These are phyloP conservation scores for Drosophila suzukii DNA, from an alignment of 1,140 invertebrate genomes.

Conservation along the genomic window DNA sequence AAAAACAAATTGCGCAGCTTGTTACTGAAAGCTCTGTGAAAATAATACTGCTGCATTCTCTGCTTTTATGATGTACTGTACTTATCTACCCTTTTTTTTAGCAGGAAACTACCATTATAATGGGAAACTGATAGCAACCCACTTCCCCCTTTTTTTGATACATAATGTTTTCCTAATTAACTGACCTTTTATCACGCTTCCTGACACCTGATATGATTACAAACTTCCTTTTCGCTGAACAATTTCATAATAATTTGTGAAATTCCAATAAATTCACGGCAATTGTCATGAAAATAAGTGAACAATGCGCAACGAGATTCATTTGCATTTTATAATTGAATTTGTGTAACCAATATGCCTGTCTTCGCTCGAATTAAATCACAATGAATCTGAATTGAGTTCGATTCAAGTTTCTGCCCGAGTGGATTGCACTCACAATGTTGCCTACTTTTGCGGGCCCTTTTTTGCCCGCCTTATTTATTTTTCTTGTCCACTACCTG, in stretches of 20 bases:
- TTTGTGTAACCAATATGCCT: slow-evolving; percentile 15
- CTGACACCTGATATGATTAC: slow-evolving; percentile 30
- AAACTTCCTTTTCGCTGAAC: slow-evolving; percentile 10
- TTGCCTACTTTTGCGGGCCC: slow-evolving; percentile 3
- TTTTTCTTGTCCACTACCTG: slow-evolving; percentile 1
- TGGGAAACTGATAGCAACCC: slow-evolving; percentile 21
- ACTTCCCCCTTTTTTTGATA: slow-evolving; percentile 21
- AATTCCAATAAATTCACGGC: slow-evolving; percentile 12
- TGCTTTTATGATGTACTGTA: slow-evolving; percentile 13
- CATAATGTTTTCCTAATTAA: slow-evolving; percentile 35
- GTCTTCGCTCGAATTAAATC: not conserved
- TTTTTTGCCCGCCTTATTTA: not conserved
- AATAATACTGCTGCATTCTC: slow-evolving; percentile 27
- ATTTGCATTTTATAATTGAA: slow-evolving; percentile 52
- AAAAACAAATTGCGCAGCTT: slow-evolving; percentile 72
- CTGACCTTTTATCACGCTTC: slow-evolving; percentile 19
- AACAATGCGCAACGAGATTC: slow-evolving; percentile 4
- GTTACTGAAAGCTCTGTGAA: slow-evolving; percentile 15
- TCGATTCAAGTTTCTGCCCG: not conserved
- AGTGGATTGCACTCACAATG: not conserved
- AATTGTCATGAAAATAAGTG: slow-evolving; percentile 17
- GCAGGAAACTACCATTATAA: slow-evolving; percentile 9
- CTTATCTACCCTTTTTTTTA: slow-evolving; percentile 31
- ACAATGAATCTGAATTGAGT: not conserved
- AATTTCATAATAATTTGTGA: slow-evolving; percentile 30